phyloP scores from a whole-genome alignment of 2,888 invertebrate genomes.

The Thecocarcelia acutangulata region DNA sequence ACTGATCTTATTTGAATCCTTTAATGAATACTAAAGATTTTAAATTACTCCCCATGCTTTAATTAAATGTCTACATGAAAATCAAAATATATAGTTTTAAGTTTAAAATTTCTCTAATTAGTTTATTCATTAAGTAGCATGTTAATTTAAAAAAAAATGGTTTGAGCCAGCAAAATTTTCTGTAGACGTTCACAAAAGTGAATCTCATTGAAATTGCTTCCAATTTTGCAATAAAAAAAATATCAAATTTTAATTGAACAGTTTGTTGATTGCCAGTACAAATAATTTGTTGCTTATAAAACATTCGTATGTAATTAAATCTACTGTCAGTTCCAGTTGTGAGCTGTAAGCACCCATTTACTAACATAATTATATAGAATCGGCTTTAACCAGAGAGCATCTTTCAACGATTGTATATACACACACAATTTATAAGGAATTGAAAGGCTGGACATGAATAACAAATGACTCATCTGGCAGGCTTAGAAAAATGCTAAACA shows the following conservation, averaged over 20 bases:
- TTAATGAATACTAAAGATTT: no score
- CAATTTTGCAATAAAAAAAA: not conserved
- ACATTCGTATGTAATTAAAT: conserved; percentile 35
- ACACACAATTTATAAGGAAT: conserved; percentile 7
- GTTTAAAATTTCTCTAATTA: no score
- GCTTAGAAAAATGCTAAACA: conserved; percentile 32
- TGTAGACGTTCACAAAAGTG: conserved; percentile 2
- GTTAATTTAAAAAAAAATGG: no score
- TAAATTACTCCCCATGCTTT: no score
- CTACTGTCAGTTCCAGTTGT: conserved; percentile 20
- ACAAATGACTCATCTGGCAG: conserved; percentile 40
- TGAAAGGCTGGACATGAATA: not conserved
- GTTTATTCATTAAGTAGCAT: no score
- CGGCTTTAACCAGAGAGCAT: not conserved
- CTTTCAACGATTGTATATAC: not conserved
- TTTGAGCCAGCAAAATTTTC: no score
- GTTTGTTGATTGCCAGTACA: conserved; percentile 3
- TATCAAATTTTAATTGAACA: conserved; percentile 16
- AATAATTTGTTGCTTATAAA: conserved; percentile 11
- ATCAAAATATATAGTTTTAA: no score
- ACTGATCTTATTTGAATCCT: no score
- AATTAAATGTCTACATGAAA: no score
- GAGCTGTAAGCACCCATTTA: not conserved
- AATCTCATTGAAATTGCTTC: conserved; percentile 14
- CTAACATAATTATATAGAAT: conserved; percentile 8